These are phyloP conservation scores for Caenorhabditis brenneri DNA, from an alignment of 1,140 invertebrate genomes.

Conservation along the genomic window DNA sequence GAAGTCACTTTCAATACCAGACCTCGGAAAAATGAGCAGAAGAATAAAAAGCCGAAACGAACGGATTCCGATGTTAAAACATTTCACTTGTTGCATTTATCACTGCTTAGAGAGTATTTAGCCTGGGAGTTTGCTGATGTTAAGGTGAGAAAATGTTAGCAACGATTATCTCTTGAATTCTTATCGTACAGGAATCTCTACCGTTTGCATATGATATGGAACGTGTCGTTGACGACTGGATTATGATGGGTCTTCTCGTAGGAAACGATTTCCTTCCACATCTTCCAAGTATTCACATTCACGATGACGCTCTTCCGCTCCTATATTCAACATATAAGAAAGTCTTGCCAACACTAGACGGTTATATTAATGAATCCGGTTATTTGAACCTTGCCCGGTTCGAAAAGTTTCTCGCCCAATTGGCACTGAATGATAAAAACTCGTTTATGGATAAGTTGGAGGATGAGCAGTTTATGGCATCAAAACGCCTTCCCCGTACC, in stretches of 20 bases:
- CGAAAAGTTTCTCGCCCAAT: constrained; percentile 82
- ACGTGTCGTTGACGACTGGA: constrained; percentile 87
- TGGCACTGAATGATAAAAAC: constrained; percentile 82
- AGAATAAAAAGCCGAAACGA: constrained; percentile 75
- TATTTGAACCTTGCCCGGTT: constrained; percentile 83
- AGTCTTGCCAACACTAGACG: constrained; percentile 83
- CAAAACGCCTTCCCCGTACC: constrained; percentile 78
- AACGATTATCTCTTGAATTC: neutral
- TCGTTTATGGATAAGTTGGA: constrained; percentile 83
- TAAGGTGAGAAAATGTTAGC: constrained; percentile 73
- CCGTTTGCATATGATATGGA: constrained; percentile 82
- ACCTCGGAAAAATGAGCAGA: constrained; percentile 84
- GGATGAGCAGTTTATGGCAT: constrained; percentile 84
- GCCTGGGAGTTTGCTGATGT: constrained; percentile 85
- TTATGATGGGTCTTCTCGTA: constrained; percentile 98
- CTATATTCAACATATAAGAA: constrained; percentile 87
- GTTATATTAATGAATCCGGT: constrained; percentile 90
- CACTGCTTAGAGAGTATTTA: constrained; percentile 88
- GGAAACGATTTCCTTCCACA: constrained; percentile 99
- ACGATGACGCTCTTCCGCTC: constrained; percentile 83
- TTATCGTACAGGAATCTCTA: constrained; percentile 73
- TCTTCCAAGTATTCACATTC: constrained; percentile 91
- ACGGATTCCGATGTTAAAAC: constrained; percentile 80
- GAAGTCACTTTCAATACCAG: constrained; percentile 81
- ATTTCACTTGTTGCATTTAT: constrained; percentile 89